Evolutionary conservation across 1,140 invertebrate genomes (phyloP), one percentile per base, ranked within the genome.

Genomic region (Drosophila kikkawai): DNA sequence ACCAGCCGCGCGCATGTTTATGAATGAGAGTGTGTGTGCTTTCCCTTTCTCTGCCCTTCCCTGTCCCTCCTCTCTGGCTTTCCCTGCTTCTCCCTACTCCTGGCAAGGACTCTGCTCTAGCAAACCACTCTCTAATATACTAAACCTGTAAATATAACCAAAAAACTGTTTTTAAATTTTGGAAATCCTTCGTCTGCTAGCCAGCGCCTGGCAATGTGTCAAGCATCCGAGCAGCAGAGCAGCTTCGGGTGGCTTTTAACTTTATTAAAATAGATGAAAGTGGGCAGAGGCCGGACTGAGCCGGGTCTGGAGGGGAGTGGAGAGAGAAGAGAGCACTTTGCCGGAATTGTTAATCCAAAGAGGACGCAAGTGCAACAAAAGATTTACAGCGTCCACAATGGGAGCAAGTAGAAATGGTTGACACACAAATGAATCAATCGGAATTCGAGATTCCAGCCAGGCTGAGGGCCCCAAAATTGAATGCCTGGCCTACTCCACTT

Each of bases 261-360:
- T 82, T 76, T 87, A 82, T 87, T 87, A 80, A 83, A 86, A 80
- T 79, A 79, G 70, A 75, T 79, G 41, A 87, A 82, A 59, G 47
- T 59, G 74, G 75, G 59, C 73, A 44, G 22, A 55, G 45, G 45
- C 50, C 37, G 29, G 45, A 26, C 32, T 15, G 36, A 47, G 53
- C 53, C 29, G 36, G 37, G 60, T 13, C 26, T 11, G 48, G 26
- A 11, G 48, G 19, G 47, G 32, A 7, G 8, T 2, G 42, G 45
- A 2, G 45, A 2, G 13, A 7, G 22, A 78, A 2, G 13, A 7
- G 22, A 78, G 74, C 75, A 78, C 73, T 77, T 77, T 59, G 75
- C 42, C 39, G 45, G 74, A 78, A 79, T 78, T 78, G 65, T 69
- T 78, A 78, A 78, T 61, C 69, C 75, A 57, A 34, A 61, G 37